Conservation (phyloP, 2,888 invertebrate genomes). For the Leptinotarsa tumamoca region DNA sequence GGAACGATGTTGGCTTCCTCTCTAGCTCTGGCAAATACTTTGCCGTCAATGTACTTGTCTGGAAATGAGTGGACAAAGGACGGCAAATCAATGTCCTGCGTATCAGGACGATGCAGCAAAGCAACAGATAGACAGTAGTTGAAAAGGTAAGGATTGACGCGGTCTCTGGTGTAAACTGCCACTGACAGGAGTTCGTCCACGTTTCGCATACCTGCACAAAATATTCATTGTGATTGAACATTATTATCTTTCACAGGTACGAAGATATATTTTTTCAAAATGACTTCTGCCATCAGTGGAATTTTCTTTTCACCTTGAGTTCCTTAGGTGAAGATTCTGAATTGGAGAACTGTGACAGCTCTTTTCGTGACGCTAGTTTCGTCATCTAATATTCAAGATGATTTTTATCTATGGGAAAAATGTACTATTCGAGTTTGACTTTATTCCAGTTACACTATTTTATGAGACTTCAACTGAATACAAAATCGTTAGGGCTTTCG, state of each 20-base stretch:
- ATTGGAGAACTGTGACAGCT: too few relatives aligned
- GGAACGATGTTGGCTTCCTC: slow-evolving; percentile 76
- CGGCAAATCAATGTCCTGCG: slow-evolving; percentile 77
- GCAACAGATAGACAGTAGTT: slow-evolving; percentile 84
- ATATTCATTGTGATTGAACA: not conserved
- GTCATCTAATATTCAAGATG: too few relatives aligned
- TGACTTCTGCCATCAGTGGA: too few relatives aligned
- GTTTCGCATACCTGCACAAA: slow-evolving; percentile 63
- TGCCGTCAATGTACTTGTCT: slow-evolving; percentile 83
- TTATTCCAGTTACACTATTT: too few relatives aligned
- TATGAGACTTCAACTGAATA: too few relatives aligned
- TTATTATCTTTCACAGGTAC: not conserved
- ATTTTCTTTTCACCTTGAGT: too few relatives aligned
- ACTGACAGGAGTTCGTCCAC: slow-evolving; percentile 79
- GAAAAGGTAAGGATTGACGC: slow-evolving; percentile 84
- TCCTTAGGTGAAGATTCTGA: too few relatives aligned
- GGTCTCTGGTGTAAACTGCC: slow-evolving; percentile 77
- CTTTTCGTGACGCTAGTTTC: too few relatives aligned
- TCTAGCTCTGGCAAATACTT: slow-evolving; percentile 76
- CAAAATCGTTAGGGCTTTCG: too few relatives aligned
- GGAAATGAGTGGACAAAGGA: slow-evolving; percentile 84
- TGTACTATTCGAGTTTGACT: too few relatives aligned
- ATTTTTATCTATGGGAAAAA: too few relatives aligned
- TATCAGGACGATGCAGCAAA: slow-evolving; percentile 79
- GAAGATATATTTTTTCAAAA: too few relatives aligned